These are phyloP conservation scores for Drosophila repleta DNA, from an alignment of 1,140 invertebrate genomes.

Conservation along the genomic window DNA sequence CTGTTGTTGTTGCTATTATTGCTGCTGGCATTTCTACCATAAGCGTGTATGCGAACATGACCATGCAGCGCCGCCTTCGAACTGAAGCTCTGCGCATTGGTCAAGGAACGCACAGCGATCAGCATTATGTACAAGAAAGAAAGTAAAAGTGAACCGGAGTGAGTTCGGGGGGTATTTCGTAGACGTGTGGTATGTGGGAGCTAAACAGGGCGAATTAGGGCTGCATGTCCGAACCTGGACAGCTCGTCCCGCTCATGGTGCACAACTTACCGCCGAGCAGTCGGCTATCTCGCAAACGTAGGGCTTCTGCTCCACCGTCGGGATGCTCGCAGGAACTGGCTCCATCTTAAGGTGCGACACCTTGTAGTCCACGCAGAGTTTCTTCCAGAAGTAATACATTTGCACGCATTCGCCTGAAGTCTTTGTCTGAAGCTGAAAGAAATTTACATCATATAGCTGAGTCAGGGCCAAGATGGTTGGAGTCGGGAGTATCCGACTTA, in stretches of 20 bases:
- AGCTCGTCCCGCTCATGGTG: slow-evolving; percentile 7
- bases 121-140: slow-evolving; percentile 63
- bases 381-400: slow-evolving; percentile 99
- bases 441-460: neutral
- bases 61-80: slow-evolving; percentile 91
- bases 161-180: slow-evolving; percentile 11
- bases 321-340: slow-evolving; percentile 48
- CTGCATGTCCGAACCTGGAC: neutral
- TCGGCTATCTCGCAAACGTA: slow-evolving; percentile 88
- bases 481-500: neutral
- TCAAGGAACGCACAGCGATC: slow-evolving; percentile 19
- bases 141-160: slow-evolving; percentile 34
- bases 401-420: slow-evolving; percentile 96
- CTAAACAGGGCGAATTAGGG: neutral
- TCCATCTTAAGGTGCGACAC: slow-evolving; percentile 78
- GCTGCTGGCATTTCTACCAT: slow-evolving; percentile 71
- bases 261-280: slow-evolving; percentile 87
- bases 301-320: slow-evolving; percentile 82
- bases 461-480: neutral
- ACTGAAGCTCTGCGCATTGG: slow-evolving; percentile 89
- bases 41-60: slow-evolving; percentile 89
- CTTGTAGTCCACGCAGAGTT: slow-evolving; percentile 92
- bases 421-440: slow-evolving; percentile 91
- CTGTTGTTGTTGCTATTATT: slow-evolving; percentile 43
- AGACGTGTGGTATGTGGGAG: too few species aligned